Evolutionary conservation across 2,888 invertebrate genomes (phyloP).

Genomic region (Eurytoma californica): DNA sequence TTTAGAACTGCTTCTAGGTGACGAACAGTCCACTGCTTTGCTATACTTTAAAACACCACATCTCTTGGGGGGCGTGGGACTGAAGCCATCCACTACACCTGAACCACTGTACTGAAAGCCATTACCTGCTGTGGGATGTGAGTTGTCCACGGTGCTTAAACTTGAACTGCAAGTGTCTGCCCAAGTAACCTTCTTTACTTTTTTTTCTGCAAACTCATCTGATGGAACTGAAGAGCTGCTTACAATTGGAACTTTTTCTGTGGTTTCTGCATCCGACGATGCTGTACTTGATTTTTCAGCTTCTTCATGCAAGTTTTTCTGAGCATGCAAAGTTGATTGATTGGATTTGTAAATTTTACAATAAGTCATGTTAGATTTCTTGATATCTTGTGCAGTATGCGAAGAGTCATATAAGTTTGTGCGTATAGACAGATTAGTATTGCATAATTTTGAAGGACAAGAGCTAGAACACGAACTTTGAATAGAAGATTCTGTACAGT

Average conservation of each 20-base stretch:
- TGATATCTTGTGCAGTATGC: conserved; percentile 62
- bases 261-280: conserved; percentile 17
- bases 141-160: conserved; percentile 33
- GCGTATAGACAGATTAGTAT: conserved; percentile 70
- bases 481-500: conserved; percentile 17
- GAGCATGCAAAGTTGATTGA: conserved; percentile 21
- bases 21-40: conserved; percentile 6
- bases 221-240: not conserved
- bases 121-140: conserved; percentile 20
- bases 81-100: conserved; percentile 41
- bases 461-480: conserved; percentile 38
- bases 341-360: conserved; percentile 59
- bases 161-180: conserved; percentile 35
- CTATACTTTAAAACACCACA: conserved; percentile 17
- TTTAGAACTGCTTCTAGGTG: conserved; percentile 8
- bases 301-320: conserved; percentile 30
- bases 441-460: conserved; percentile 63
- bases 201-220: conserved; percentile 38
- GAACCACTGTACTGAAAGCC: conserved; percentile 38
- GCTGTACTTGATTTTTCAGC: conserved; percentile 10
- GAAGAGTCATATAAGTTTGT: conserved; percentile 70
- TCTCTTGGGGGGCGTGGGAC: conserved; percentile 29
- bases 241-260: conserved; percentile 16
- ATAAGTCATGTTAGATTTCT: conserved; percentile 61
- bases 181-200: conserved; percentile 53